phyloP scores from a whole-genome alignment of 1,140 invertebrate species.

The Solen grandis region DNA sequence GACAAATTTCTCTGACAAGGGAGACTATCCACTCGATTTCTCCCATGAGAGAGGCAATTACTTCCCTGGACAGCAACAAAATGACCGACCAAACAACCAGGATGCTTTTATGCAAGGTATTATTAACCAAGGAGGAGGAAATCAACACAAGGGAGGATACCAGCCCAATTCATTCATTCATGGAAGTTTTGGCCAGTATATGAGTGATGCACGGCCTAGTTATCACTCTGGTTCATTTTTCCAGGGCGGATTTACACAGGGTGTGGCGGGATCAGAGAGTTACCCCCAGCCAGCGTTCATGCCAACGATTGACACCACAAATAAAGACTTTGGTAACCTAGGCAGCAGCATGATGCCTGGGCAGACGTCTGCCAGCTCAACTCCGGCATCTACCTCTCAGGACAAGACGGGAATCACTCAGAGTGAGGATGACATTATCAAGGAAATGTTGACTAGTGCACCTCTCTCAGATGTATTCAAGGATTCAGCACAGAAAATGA shows the following conservation, averaged over 20 bases:
- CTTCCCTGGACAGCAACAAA: slow-evolving; percentile 16
- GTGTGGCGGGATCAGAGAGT: slow-evolving; percentile 11
- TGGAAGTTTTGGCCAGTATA: slow-evolving; percentile 35
- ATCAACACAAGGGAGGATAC: slow-evolving; percentile 41
- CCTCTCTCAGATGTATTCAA: slow-evolving; percentile 33
- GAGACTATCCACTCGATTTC: slow-evolving; percentile 49
- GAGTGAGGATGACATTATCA: slow-evolving; percentile 46
- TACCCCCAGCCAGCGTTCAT: slow-evolving; percentile 40
- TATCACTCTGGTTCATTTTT: slow-evolving; percentile 33
- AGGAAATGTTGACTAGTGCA: slow-evolving; percentile 42
- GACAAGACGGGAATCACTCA: slow-evolving; percentile 34
- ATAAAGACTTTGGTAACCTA: slow-evolving; percentile 15
- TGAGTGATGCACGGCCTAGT: slow-evolving; percentile 15
- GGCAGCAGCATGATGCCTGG: slow-evolving; percentile 8
- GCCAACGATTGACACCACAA: slow-evolving; percentile 17
- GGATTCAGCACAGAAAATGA: background rate
- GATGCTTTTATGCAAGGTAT: slow-evolving; percentile 49
- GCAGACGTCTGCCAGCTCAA: background rate
- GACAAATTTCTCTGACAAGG: slow-evolving; percentile 29
- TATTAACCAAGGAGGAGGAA: slow-evolving; percentile 24
- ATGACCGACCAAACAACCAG: slow-evolving; percentile 12
- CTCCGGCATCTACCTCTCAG: background rate
- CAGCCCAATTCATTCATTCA: slow-evolving; percentile 28
- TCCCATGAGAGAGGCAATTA: slow-evolving; percentile 51
- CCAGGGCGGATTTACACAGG: slow-evolving; percentile 47